phyloP scores from a whole-genome alignment of 2,113 vertebrate genomes.

The Trochalopteron elliotii region DNA sequence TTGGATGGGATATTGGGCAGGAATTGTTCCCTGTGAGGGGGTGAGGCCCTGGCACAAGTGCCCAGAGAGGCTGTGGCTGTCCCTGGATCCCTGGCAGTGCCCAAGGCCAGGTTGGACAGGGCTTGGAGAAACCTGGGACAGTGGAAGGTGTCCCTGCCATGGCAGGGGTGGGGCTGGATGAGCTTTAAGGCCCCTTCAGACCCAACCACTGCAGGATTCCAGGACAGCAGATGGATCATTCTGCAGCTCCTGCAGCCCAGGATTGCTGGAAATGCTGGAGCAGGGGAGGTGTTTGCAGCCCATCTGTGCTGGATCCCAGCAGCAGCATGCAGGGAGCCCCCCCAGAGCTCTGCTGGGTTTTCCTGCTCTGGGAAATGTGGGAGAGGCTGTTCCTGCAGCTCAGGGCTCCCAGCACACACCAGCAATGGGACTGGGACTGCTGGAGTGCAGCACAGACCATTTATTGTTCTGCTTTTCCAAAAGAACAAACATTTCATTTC shows the following conservation, averaged over 20 bases:
- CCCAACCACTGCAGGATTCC: not conserved
- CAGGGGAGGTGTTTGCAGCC: not conserved
- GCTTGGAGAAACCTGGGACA: rapidly evolving
- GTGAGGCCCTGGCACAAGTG: not conserved
- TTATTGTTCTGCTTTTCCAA: not conserved
- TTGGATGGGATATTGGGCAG: rapidly evolving
- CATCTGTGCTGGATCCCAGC: not conserved
- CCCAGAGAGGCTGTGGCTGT: not conserved
- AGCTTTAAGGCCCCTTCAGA: not conserved
- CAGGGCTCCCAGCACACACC: not conserved
- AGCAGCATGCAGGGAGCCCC: not conserved
- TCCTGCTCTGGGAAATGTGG: not conserved
- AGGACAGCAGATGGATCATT: not conserved
- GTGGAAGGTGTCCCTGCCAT: not conserved
- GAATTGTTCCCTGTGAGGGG: rapidly evolving
- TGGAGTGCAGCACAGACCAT: not conserved
- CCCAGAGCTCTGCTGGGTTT: not conserved
- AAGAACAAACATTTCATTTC: not conserved
- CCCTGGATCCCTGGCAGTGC: not conserved
- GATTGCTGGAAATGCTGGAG: not conserved
- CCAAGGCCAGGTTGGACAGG: rapidly evolving
- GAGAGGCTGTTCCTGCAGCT: not conserved
- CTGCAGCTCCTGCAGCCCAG: not conserved
- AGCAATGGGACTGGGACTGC: not conserved
- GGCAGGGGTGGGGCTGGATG: not conserved